Conservation (phyloP, 2,113 vertebrate species). For the Plecotus auritus region DNA sequence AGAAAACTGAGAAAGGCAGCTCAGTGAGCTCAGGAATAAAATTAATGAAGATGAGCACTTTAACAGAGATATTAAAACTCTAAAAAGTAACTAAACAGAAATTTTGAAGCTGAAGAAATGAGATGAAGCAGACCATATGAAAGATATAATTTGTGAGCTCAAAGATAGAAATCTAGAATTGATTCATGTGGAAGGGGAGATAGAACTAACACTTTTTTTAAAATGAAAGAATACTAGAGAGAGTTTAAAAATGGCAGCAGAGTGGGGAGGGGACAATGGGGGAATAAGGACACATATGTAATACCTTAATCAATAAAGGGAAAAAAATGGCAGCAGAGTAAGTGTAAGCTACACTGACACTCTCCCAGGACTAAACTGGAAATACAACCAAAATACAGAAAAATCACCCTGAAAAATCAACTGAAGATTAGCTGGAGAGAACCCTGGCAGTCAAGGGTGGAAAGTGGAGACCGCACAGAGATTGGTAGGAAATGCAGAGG, state of each 20-base stretch:
- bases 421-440: too few relatives aligned
- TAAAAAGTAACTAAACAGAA: background rate
- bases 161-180: background rate
- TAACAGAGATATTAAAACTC: background rate
- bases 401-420: too few relatives aligned
- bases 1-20: background rate
- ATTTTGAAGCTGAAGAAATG: background rate
- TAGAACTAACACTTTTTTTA: background rate
- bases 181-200: background rate
- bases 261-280: too few relatives aligned
- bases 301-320: too few relatives aligned
- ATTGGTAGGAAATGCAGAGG: too few relatives aligned
- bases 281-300: too few relatives aligned
- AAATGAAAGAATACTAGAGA: background rate
- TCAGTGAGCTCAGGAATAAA: background rate
- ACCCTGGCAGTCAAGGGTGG: too few relatives aligned
- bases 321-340: too few relatives aligned
- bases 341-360: too few relatives aligned
- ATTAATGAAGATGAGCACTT: background rate
- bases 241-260: background rate
- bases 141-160: background rate
- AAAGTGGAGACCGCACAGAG: too few relatives aligned
- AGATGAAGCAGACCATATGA: background rate
- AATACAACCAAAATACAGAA: too few relatives aligned
- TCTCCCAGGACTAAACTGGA: too few relatives aligned